These are phyloP conservation scores for Cosmia pyralina DNA, from an alignment of 2,888 invertebrate species.

Conservation along the genomic window DNA sequence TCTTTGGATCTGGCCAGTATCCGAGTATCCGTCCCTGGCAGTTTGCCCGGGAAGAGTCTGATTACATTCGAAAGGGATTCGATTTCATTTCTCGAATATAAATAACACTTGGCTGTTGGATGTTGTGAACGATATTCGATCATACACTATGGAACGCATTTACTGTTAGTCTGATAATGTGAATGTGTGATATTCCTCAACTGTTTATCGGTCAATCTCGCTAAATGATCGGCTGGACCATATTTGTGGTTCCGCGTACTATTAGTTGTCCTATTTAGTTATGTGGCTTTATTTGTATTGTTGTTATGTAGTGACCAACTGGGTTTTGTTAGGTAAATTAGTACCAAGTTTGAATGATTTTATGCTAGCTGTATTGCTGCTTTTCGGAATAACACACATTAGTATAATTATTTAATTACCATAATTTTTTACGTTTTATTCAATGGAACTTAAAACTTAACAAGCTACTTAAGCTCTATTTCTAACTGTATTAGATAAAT, in stretches of 20 bases:
- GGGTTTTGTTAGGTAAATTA: constrained; percentile 16
- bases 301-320: constrained; percentile 8
- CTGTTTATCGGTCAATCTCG: constrained; percentile 49
- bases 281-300: constrained; percentile 23
- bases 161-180: constrained; percentile 30
- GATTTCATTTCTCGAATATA: constrained; percentile 68
- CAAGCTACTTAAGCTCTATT: neutral
- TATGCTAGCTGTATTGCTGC: neutral
- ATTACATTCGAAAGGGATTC: constrained; percentile 70
- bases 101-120: constrained; percentile 59
- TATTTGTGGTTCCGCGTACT: constrained; percentile 44
- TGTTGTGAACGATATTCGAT: constrained; percentile 50
- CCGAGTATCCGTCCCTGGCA: constrained; percentile 66
- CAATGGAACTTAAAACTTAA: neutral
- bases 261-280: constrained; percentile 33
- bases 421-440: neutral
- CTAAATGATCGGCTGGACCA: constrained; percentile 39
- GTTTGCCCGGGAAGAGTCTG: constrained; percentile 66
- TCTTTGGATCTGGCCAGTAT: constrained; percentile 62
- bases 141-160: constrained; percentile 13
- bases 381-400: neutral
- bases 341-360: neutral
- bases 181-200: constrained; percentile 28
- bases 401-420: neutral
- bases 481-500: neutral